These are phyloP conservation scores for Orthonychiurus folsomi DNA, from an alignment of 2,888 invertebrate species.

Conservation along the genomic window DNA sequence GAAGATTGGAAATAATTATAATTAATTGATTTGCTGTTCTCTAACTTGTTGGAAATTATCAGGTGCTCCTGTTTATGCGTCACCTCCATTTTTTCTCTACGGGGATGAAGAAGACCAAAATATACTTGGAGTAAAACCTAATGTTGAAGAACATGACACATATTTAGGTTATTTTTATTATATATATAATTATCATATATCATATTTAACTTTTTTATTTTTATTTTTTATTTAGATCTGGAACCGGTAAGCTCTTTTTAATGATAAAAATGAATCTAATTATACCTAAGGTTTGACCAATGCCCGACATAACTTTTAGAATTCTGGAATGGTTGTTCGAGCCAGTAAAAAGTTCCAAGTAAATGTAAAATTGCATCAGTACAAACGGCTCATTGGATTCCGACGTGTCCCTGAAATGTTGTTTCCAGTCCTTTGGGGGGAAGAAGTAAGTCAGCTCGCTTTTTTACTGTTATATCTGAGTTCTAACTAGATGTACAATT, in stretches of 20 bases:
- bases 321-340: slow-evolving; percentile 10
- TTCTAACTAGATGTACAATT: too few relatives aligned
- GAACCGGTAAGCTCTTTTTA: neutral
- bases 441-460: slow-evolving; percentile 5
- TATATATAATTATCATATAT: too few relatives aligned
- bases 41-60: neutral
- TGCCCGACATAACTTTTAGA: too few relatives aligned
- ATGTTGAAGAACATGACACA: slow-evolving; percentile 19
- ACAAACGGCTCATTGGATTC: slow-evolving; percentile 3
- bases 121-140: slow-evolving; percentile 9
- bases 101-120: slow-evolving; percentile 11
- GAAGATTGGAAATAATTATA: slow-evolving; percentile 1
- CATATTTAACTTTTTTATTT: too few relatives aligned
- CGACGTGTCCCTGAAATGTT: neutral
- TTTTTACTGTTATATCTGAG: neutral
- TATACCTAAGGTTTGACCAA: neutral
- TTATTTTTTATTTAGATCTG: neutral
- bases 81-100: slow-evolving; percentile 23
- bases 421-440: slow-evolving; percentile 10
- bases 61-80: slow-evolving; percentile 16
- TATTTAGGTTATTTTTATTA: too few relatives aligned
- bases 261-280: too few relatives aligned
- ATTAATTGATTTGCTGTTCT: slow-evolving; percentile 1
- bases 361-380: slow-evolving; percentile 4
- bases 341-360: slow-evolving; percentile 12